Percentiles rank a stretch among this genome's conserved stretches.
Conservation (phyloP, 2,888 invertebrate species). For the Hirudinaria manillensis region DNA sequence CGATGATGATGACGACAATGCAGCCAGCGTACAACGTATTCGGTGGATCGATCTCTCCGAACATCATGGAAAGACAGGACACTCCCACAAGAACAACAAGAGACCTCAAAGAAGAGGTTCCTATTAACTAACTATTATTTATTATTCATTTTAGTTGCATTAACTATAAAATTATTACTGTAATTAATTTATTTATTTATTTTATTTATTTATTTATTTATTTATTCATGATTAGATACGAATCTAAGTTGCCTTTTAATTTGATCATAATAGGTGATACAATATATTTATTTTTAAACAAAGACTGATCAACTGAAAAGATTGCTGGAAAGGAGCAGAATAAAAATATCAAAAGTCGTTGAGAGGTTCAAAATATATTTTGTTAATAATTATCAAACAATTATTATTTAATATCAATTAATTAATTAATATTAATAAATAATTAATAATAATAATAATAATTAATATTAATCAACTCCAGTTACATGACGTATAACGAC, state of each 20-base stretch:
- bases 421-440: not conserved
- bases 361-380: slow-evolving; percentile 48
- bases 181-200: not conserved
- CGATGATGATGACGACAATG: not conserved
- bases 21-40: slow-evolving; percentile 54
- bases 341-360: slow-evolving; percentile 52
- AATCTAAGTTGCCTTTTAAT: too few relatives aligned
- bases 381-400: too few relatives aligned
- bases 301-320: slow-evolving; percentile 68
- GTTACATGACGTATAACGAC: slow-evolving; percentile 68
- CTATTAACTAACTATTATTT: not conserved
- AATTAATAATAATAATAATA: not conserved
- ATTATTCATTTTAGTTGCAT: not conserved
- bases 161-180: not conserved
- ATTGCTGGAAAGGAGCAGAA: slow-evolving; percentile 64
- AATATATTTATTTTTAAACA: slow-evolving; percentile 27
- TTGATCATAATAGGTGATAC: slow-evolving; percentile 3
- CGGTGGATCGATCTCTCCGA: slow-evolving; percentile 61
- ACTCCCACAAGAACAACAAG: not conserved
- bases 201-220: too few relatives aligned
- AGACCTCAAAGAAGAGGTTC: not conserved
- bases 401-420: too few relatives aligned
- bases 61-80: not conserved
- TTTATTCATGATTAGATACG: too few relatives aligned
- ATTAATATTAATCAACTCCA: not conserved